Base-by-base conservation (phyloP, 2,113 vertebrate genomes). In the Dermatemys mawii region DNA sequence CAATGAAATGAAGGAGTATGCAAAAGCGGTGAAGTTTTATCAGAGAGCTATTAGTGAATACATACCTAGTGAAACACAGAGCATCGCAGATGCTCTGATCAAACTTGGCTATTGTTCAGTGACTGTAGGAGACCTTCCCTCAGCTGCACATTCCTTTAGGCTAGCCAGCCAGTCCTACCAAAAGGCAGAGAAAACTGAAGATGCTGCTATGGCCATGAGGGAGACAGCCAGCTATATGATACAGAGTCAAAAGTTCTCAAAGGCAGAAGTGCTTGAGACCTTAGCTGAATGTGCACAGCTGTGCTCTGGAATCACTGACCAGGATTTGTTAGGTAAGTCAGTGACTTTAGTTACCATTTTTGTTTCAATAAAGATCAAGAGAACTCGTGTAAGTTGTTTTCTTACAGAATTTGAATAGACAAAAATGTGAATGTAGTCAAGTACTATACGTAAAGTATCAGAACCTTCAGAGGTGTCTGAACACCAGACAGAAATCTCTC, bases 161-260 rank as follows among this genome's bases (percentile, higher is more conserved):
- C 88, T 93, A 22, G 91, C 82, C 22, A 88, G 92, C 22, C 76
- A 53, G 1, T 67, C 60, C 29, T 90, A 88, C 80, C 53, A 83
- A 55, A 93, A 83, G 29, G 48, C 41, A 49, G 83, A 91, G 35
- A 41, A 88, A 83, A 60, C 4, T 19, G 94, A 96, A 83, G 87
- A 94, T 2, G 16, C 95, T 57, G 81, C 92, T 84, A 78, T 60
- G 35, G 89, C 90, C 81, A 89, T 90, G 87, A 89, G 50, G 26
- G 83, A 96, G 3, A 29, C 67, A 13, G 87, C 87, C 2, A 90
- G 88, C 8, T 83, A 55, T 3, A 83, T 57, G 49, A 89, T 90
- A 46, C 38, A 2, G 3, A 94, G 78, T 29, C 49, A 95, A 79
- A 81, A 29, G 32, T 49, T 83, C 41, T 88, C 79, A 26, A 44